phyloP scores from a whole-genome alignment of 2,797 vertebrate genomes.

The Aratinga solstitialis region DNA sequence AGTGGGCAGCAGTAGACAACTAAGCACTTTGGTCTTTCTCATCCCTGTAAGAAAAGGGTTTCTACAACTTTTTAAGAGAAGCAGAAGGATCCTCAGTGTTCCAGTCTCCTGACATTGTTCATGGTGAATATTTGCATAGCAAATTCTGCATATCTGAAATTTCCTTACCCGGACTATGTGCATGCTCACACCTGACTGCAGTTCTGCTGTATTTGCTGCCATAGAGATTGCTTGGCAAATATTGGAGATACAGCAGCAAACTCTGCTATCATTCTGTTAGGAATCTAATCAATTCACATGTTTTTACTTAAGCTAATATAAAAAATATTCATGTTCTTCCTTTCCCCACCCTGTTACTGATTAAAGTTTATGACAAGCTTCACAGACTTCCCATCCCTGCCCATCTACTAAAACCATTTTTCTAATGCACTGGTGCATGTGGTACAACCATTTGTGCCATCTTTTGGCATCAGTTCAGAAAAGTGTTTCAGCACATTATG shows the following conservation, averaged over 20 bases:
- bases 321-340: background rate
- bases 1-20: background rate
- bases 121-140: background rate
- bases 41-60: background rate
- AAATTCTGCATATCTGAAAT: background rate
- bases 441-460: background rate
- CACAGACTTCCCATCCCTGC: background rate
- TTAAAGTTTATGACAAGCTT: background rate
- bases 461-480: background rate
- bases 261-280: background rate
- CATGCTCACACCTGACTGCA: constrained; percentile 20
- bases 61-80: background rate
- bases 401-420: background rate
- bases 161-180: background rate
- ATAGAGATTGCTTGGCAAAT: background rate
- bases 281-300: background rate
- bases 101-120: background rate
- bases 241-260: background rate
- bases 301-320: background rate
- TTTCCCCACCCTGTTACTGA: background rate
- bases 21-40: background rate
- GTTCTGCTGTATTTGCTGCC: background rate
- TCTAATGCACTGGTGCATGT: background rate
- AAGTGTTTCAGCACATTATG: background rate
- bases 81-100: background rate